These are phyloP conservation scores for Halictus rubicundus DNA, from an alignment of 1,140 invertebrate genomes.

Conservation along the genomic window DNA sequence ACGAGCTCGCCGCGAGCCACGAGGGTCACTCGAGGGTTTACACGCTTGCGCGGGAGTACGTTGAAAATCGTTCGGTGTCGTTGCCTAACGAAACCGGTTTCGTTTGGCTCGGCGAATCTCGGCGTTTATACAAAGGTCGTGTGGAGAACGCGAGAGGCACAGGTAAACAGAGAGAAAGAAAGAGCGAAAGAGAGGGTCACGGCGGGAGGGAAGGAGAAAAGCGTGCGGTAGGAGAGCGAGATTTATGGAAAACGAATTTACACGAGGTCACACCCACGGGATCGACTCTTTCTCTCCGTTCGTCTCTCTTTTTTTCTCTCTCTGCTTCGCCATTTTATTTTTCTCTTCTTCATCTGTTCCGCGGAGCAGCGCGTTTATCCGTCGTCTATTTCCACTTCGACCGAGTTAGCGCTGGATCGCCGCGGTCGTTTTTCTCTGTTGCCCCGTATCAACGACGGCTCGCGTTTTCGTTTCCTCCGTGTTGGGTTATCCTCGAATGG, in stretches of 20 bases:
- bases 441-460: background rate
- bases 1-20: constrained; percentile 31
- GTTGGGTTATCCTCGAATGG: constrained; percentile 37
- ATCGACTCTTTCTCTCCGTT: constrained; percentile 58
- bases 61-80: constrained; percentile 67
- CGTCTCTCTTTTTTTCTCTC: constrained; percentile 40
- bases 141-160: constrained; percentile 7
- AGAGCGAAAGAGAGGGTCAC: constrained; percentile 19
- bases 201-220: constrained; percentile 19
- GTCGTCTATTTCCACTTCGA: constrained; percentile 25
- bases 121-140: constrained; percentile 67
- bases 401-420: constrained; percentile 1
- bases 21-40: constrained; percentile 34
- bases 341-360: constrained; percentile 18
- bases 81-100: constrained; percentile 72
- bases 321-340: background rate
- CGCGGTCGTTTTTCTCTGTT: constrained; percentile 4
- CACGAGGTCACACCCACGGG: constrained; percentile 70
- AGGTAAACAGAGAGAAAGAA: background rate
- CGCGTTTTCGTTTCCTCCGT: constrained; percentile 3
- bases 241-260: constrained; percentile 73
- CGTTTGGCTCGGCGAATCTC: constrained; percentile 72
- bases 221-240: constrained; percentile 69
- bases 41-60: constrained; percentile 52
- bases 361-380: background rate